Percentiles rank a stretch among this genome's conserved stretches.
These are phyloP conservation scores for Graptemys geographica DNA, from an alignment of 2,797 vertebrate species.

Conservation along the genomic window DNA sequence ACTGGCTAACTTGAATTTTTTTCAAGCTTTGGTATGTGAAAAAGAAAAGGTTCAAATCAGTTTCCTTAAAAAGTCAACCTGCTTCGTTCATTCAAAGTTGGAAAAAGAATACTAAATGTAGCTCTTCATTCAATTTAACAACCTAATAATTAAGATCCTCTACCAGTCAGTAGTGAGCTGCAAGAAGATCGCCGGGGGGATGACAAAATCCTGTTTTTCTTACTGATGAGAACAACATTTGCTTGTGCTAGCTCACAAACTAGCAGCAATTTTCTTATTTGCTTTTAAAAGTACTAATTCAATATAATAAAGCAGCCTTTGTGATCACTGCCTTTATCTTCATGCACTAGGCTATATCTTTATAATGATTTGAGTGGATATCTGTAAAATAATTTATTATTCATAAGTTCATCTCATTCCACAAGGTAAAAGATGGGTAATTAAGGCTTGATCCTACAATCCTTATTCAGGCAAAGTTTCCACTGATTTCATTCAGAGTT, in stretches of 20 bases:
- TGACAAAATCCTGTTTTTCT: neutral
- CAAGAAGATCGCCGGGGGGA: neutral
- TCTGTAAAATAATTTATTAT: neutral
- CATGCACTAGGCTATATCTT: neutral
- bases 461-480: neutral
- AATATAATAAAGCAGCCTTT: neutral
- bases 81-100: neutral
- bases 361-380: neutral
- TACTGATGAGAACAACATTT: neutral
- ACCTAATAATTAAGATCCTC: neutral
- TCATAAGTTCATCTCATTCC: neutral
- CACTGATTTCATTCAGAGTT: neutral
- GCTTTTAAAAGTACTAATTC: neutral
- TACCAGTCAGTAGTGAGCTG: neutral
- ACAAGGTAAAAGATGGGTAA: neutral
- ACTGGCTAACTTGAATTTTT: neutral
- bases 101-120: neutral
- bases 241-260: neutral
- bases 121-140: neutral
- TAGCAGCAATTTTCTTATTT: neutral
- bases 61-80: neutral
- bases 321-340: neutral
- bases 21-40: neutral
- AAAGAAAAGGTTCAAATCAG: neutral
- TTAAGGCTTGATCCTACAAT: neutral